Base-by-base conservation (phyloP, 2,113 vertebrate genomes). In the Alouatta palliata region DNA sequence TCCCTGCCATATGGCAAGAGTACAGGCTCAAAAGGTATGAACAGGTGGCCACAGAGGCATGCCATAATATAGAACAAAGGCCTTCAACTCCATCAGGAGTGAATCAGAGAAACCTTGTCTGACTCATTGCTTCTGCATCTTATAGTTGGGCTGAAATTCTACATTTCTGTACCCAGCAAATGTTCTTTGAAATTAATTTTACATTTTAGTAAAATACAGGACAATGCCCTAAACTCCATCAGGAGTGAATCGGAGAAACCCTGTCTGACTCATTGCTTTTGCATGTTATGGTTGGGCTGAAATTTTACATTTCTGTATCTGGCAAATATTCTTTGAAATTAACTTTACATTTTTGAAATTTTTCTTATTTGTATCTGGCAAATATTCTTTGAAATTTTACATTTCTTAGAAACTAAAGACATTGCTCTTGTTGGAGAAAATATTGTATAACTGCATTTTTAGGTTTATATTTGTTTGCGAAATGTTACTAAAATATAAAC, bases 251-350 rank as follows among this genome's bases (percentile, higher is more conserved):
- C 68, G 47, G 83, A 58, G 82, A 54, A 61, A 37, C 14, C 3
- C 3, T 14, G 19, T 21, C 37, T 27, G 37, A 37, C 43, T 43
- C 32, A 3, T 1, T 43, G n/a, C 17, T 66, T 87, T 83, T 71
- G 32, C 2, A 0, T n/a, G 27, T 19, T 86, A 12, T 35, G 8
- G 66, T 32, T 82, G 6, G 8, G 21, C 37, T 66, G 68, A 66
- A 52, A 81, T 20, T 16, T 61, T 21, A 80, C 20, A 17, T 94
- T 73, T 79, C 58, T 23, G 2, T 52, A 12, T 95, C 82, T 96
- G 87, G 94, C 14, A 97, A 75, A 43, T 61, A 47, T 43, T 56
- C 79, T 16, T 97, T 47, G 43, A 71, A 92, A 92, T 81, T 81
- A 21, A 64, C 77, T 95, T 27, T 90, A 88, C 92, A 6, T 30